Evolutionary conservation across 64 coral and sea anemone species (phyloP), one percentile per base, ranked within the genome.

Genomic region (Montipora cactus): DNA sequence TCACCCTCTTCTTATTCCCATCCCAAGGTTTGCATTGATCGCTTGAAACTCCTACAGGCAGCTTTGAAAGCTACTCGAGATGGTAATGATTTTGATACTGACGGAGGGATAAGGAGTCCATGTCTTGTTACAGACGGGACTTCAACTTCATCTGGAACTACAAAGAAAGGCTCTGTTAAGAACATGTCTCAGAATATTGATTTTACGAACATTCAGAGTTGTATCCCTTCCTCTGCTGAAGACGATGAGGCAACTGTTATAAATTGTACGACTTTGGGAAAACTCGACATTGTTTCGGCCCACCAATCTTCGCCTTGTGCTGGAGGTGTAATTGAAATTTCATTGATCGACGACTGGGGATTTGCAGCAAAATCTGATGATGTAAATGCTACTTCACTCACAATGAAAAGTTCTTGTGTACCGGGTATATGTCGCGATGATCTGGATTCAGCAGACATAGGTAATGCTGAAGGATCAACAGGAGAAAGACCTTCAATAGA

Each of bases 321-420:
- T 8, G 74, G 74, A 76, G 74, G 74, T 45, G 74, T 47, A 2
- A 76, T 76, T 45, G 74, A 76, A 76, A 76, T 76, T 25, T 76
- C 74, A 4, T 15, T 76, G 46, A 45, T 12, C 22, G 44, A 76
- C 47, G 13, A 76, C 74, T 76, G 8, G 74, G 74, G 74, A 45
- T 76, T 76, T 76, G 10, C 22, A 76, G 13, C 74, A 10, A 76
- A 13, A 45, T 7, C 44, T 76, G 1, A 76, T 37, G 74, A 76
- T 3, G 13, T 8, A 7, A 76, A 37, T 46, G 74, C 22, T 28
- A 4, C 70, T 44, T 4, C 45, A 76, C 74, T 8, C 3, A 47
- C 9, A 76, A 4, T 48, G 10, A 76, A 76, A 6, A 76, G 13
- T 74, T 74, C n/a, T 76, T 10, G 44, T 15, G 6, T 46, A 12